These are phyloP conservation scores for Bagarius yarrelli DNA, from an alignment of 2,113 vertebrate species.

Conservation along the genomic window DNA sequence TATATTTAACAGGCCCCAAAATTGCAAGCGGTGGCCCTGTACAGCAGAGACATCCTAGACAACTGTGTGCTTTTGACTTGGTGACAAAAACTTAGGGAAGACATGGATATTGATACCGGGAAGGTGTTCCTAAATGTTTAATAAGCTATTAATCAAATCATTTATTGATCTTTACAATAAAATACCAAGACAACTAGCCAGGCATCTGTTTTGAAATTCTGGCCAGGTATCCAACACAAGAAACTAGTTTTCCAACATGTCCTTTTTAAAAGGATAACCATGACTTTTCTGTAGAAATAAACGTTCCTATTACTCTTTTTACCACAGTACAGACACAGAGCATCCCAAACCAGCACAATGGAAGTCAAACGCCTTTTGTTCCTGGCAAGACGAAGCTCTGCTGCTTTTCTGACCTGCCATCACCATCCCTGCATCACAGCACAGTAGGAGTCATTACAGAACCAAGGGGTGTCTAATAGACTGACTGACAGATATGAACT, in stretches of 20 bases:
- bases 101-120: too few species aligned
- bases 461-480: slow-evolving; percentile 66
- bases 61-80: too few species aligned
- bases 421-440: slow-evolving; percentile 65
- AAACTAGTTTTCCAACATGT: slow-evolving; percentile 57
- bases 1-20: too few species aligned
- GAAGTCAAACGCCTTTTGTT: slow-evolving; percentile 67
- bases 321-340: slow-evolving; percentile 54
- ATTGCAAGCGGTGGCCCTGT: too few species aligned
- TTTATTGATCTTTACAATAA: too few species aligned
- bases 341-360: slow-evolving; percentile 60
- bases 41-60: too few species aligned
- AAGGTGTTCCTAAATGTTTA: too few species aligned
- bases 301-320: slow-evolving; percentile 63
- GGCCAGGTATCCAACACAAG: slow-evolving; percentile 55
- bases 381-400: slow-evolving; percentile 57
- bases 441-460: slow-evolving; percentile 69
- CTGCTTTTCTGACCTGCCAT: slow-evolving; percentile 67
- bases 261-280: slow-evolving; percentile 62
- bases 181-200: slow-evolving; percentile 33
- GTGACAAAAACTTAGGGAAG: too few species aligned
- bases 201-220: slow-evolving; percentile 52
- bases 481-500: slow-evolving; percentile 65
- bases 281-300: slow-evolving; percentile 61
- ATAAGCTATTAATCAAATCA: too few species aligned